phyloP scores from a whole-genome alignment of 1,140 invertebrate genomes.

The Argopecten irradians region DNA sequence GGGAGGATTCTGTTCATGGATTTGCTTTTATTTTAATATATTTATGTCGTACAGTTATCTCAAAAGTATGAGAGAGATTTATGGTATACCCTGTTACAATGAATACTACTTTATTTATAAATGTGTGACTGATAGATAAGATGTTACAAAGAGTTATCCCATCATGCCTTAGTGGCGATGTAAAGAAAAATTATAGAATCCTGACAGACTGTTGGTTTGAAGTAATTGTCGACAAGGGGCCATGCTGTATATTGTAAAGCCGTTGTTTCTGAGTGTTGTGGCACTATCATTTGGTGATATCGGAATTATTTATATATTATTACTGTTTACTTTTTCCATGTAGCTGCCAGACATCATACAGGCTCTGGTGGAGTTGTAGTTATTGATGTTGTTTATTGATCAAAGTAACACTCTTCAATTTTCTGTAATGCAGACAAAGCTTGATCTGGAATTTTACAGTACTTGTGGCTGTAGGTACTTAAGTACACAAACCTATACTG shows the following conservation, averaged over 20 bases:
- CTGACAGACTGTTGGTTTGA: not conserved
- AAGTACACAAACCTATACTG: too few relatives aligned
- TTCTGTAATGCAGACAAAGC: too few relatives aligned
- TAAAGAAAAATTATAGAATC: not conserved
- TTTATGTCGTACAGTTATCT: not conserved
- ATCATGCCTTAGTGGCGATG: not conserved
- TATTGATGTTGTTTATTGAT: too few relatives aligned
- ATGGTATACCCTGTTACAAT: not conserved
- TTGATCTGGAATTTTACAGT: too few relatives aligned
- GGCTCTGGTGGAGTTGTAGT: too few relatives aligned
- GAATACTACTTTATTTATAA: not conserved
- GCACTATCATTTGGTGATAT: not conserved
- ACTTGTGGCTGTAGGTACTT: too few relatives aligned
- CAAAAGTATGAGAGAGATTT: not conserved
- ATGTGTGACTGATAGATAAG: not conserved
- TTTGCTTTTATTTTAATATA: not conserved
- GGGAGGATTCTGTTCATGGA: not conserved
- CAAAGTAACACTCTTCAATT: too few relatives aligned
- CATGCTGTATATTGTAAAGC: not conserved
- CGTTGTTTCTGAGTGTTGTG: not conserved
- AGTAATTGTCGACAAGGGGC: not conserved
- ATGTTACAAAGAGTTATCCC: not conserved
- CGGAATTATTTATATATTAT: not conserved
- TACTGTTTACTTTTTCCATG: too few relatives aligned
- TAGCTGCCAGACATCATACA: too few relatives aligned